Percentiles rank a stretch among this genome's conserved stretches.
phyloP scores from a whole-genome alignment of 2,113 vertebrate genomes.

The Telmatochromis sp. region DNA sequence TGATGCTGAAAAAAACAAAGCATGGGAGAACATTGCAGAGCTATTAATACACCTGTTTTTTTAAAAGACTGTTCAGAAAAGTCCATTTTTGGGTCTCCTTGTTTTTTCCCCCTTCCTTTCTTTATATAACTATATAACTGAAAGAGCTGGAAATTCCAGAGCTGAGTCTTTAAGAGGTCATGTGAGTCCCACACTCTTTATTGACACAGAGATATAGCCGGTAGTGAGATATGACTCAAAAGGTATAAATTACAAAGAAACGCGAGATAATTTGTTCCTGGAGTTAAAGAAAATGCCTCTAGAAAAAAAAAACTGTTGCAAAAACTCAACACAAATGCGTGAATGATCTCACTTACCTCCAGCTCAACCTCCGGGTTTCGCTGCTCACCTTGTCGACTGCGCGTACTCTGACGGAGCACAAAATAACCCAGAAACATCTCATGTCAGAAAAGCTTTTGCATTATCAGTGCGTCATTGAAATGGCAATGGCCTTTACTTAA shows the following conservation, averaged over 20 bases:
- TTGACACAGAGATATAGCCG: neutral
- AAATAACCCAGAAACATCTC: neutral
- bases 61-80: neutral
- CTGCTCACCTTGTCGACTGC: slow-evolving; percentile 96
- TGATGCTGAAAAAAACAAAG: slow-evolving; percentile 75
- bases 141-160: slow-evolving; percentile 6
- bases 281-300: neutral
- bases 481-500: neutral
- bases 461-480: neutral
- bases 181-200: neutral
- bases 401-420: slow-evolving; percentile 80
- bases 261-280: neutral
- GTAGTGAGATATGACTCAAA: neutral
- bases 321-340: neutral
- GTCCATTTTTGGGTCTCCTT: neutral
- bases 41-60: neutral
- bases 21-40: neutral
- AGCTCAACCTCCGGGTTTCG: slow-evolving; percentile 92
- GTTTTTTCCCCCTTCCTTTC: neutral
- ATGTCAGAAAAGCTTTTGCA: neutral
- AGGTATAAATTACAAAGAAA: neutral
- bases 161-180: neutral
- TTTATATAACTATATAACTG: neutral
- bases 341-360: slow-evolving; percentile 75
- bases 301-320: neutral